Percentiles rank a stretch among this genome's conserved stretches.
Conservation (phyloP, 2,888 invertebrate genomes). For the Ernsta delagoae region DNA sequence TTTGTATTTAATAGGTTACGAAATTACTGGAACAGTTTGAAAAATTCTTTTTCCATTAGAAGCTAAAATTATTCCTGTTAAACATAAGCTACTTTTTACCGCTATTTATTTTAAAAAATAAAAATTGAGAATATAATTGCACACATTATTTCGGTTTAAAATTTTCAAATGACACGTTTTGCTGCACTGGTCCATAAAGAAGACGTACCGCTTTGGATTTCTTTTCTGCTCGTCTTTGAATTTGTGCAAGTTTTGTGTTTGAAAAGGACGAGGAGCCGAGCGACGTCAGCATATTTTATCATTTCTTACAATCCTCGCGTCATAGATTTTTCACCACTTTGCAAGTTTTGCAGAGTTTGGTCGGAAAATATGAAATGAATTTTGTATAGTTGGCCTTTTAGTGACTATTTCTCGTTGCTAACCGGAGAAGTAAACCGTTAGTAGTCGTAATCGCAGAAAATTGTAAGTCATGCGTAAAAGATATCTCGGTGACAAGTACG, state of each 20-base stretch:
- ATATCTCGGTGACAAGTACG: slow-evolving; percentile 24
- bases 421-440: not conserved
- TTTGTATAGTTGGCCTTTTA: not conserved
- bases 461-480: slow-evolving; percentile 28
- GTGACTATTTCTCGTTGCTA: not conserved
- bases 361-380: not conserved
- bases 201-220: slow-evolving; percentile 10
- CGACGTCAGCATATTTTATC: slow-evolving; percentile 10
- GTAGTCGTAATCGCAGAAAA: slow-evolving; percentile 17
- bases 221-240: slow-evolving; percentile 13
- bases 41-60: no score
- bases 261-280: not conserved
- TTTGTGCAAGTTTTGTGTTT: slow-evolving; percentile 21
- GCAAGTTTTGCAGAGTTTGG: not conserved
- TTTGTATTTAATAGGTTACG: no score
- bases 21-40: no score
- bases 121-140: slow-evolving; percentile 26
- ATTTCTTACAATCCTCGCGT: not conserved
- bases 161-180: slow-evolving; percentile 30
- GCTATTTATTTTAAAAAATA: no score
- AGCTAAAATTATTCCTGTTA: no score
- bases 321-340: not conserved
- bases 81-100: no score
- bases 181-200: slow-evolving; percentile 26
- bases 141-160: slow-evolving; percentile 30